Base-by-base conservation (phyloP, 2,113 vertebrate species). In the Notiomystis cincta region DNA sequence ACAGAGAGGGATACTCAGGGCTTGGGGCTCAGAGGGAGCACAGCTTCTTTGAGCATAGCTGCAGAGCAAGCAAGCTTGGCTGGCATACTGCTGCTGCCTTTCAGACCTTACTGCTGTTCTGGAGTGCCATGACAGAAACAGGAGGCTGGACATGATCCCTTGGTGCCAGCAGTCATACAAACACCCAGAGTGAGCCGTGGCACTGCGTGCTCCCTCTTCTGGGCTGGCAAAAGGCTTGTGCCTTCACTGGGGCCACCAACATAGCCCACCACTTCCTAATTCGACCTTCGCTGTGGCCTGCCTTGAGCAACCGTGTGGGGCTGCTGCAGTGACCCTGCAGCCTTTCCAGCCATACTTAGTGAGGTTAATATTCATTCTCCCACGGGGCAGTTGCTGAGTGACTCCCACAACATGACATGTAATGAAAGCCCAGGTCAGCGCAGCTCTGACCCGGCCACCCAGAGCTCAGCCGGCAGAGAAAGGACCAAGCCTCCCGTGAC, bases 251-350 rank as follows among this genome's bases (percentile, higher is more conserved):
- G 53, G 30, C 48, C 8, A 4, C 45, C 37, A 61, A 3, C 2
- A 6, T 31, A 90, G 33, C 28, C 47, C 28, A 31, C 7, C 20
- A 57, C 38, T 70, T 82, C 54, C 58, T 66, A 78, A 30, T 19
- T 28, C 0, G 0, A 17, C 37, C 51, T 78, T 66, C 0, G 0
- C 64, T 87, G 56, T 54, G 60, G n/a, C 31, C 27, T 70, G 25
- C 42, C 50, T 81, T 33, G 42, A 70, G 57, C 7, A 7, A 20
- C 15, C 15, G 54, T 62, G 42, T 0, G 0, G 51, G 45, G 10
- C 58, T 72, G 73, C 47, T 69, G 50, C 40, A 28, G 25, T 57
- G 82, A 84, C 73, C 60, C 60, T 40, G 35, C 45, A 67, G 69
- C 56, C 66, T 47, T 75, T 85, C 56, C 51, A 64, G 67, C 77